These are phyloP conservation scores for Holothuria scabra DNA, from an alignment of 53 echinoderm and acorn worm species.

Conservation along the genomic window DNA sequence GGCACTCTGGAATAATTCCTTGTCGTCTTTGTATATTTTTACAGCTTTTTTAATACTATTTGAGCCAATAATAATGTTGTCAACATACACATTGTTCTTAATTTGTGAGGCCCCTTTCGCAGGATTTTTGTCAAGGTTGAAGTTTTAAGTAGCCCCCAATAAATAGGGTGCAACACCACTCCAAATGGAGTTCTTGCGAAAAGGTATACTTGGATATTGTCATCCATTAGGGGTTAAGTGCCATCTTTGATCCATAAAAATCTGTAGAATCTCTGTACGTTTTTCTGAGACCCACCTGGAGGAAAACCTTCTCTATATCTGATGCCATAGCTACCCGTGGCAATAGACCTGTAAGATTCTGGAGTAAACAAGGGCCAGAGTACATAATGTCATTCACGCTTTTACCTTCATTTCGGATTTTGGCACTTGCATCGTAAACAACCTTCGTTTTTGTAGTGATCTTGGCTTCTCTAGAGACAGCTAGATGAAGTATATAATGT, in stretches of 20 bases:
- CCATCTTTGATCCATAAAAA: background rate
- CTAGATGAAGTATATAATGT: too few species aligned
- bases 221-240: background rate
- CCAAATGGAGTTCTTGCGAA: background rate
- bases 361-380: too few species aligned
- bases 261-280: background rate
- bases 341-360: too few species aligned
- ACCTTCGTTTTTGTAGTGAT: too few species aligned
- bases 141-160: background rate
- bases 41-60: background rate
- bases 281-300: background rate
- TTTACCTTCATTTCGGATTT: too few species aligned
- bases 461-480: too few species aligned
- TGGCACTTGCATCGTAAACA: too few species aligned
- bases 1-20: background rate
- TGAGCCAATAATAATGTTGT: constrained; percentile 22
- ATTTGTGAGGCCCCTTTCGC: background rate
- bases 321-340: too few species aligned
- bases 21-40: background rate
- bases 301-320: background rate
- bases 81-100: constrained; percentile 15
- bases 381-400: too few species aligned
- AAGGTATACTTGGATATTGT: background rate
- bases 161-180: background rate
- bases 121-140: background rate